These are phyloP conservation scores for Spermophilus dauricus DNA, from an alignment of 2,113 vertebrate species.

Conservation along the genomic window DNA sequence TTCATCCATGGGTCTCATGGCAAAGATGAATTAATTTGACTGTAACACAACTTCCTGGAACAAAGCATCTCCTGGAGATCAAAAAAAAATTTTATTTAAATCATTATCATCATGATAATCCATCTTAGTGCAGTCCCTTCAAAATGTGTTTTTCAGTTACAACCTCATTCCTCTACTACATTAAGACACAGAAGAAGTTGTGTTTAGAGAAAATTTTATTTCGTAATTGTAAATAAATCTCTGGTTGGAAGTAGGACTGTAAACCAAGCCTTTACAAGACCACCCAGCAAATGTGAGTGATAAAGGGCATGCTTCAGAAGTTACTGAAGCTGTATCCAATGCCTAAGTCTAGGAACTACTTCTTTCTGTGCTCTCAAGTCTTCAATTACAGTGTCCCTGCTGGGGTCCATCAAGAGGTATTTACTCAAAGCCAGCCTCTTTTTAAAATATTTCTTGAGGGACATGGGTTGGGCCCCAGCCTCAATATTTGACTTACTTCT, in stretches of 20 bases:
- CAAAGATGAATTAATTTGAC: conserved; percentile 55
- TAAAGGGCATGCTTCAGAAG: not conserved
- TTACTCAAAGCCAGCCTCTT: not conserved
- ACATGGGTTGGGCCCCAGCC: not conserved
- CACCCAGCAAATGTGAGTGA: not conserved
- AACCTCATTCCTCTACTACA: not conserved
- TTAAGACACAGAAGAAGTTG: not conserved
- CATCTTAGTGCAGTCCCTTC: not conserved
- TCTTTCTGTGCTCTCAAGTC: not conserved
- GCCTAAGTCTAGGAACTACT: not conserved
- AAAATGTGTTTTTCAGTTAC: conserved; percentile 2
- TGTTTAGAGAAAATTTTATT: not conserved
- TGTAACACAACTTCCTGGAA: not conserved
- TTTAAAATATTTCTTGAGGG: not conserved
- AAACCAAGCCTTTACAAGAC: not conserved
- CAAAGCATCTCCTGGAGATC: not conserved
- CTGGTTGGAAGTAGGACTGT: not conserved
- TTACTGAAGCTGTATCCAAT: not conserved
- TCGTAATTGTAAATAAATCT: not conserved
- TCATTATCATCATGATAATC: not conserved
- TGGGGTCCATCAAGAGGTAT: not conserved
- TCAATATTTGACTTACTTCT: not conserved
- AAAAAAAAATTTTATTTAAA: not conserved
- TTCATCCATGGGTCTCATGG: conserved; percentile 33
- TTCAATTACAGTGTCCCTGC: not conserved